Base-by-base conservation (phyloP, 2,888 invertebrate species). In the Terebella lapidaria region DNA sequence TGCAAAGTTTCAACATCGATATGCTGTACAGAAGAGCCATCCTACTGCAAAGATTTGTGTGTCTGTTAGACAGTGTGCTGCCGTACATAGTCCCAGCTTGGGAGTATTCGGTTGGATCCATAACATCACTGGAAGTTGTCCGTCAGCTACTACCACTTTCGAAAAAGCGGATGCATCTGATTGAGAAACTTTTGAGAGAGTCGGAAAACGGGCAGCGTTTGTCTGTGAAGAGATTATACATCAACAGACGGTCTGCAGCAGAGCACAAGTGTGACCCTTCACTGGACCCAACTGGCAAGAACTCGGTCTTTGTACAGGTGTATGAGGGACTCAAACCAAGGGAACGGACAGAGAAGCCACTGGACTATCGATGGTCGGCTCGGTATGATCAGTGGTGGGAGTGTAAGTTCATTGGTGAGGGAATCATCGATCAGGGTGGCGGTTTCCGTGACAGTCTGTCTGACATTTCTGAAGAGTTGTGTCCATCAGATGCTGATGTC, bases 331-430 rank as follows among this genome's bases (percentile, higher is more conserved):
- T 79, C 20, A 76, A 77, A 62, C 75, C 77, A 5, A 70, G 72
- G 51, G 76, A 76, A 54, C 63, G 72, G 29, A 68, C 59, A 18
- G 69, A 75, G 55, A 71, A 72, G 59, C 73, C 73, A 24, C 67
- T 79, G 27, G 74, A 77, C 57, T 79, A 77, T 66, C 78, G 79
- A 59, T 79, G 78, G 78, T 71, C 76, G 3, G 58, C 67, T 20
- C 70, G 74, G 35, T 70, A 72, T 65, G 76, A 78, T 54, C 80
- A 80, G 67, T 80, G 80, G 80, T 80, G 80, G 80, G 79, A 80
- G 63, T 80, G 80, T 69, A 79, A 79, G 67, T 80, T 80, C 66
- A 57, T 79, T 42, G 74, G 74, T 5, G 80, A 80, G 62, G 79
- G 80, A 3, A 78, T 80, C 60, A 80, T 79, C 42, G 80, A 80